Base-by-base conservation (phyloP, 2,113 vertebrate genomes). In the Corythornis madagascariensis region DNA sequence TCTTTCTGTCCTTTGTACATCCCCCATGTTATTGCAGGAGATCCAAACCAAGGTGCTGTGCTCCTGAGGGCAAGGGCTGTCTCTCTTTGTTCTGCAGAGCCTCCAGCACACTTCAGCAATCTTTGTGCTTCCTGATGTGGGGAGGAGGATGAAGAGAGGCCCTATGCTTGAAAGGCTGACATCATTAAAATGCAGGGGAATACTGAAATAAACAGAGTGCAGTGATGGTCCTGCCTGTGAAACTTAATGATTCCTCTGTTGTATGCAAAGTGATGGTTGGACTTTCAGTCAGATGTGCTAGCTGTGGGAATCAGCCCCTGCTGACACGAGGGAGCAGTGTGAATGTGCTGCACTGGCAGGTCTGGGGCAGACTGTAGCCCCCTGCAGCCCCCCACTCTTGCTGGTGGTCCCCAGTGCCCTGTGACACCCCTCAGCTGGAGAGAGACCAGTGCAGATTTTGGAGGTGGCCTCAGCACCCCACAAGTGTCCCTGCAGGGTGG, bases 331-430 rank as follows among this genome's bases (percentile, higher is more conserved):
- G 21, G 66, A 50, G 47, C 26, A 18, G 70, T 0, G 4, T 13
- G 63, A 7, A 4, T 9, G 42, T 25, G 83, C 69, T 25, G 50
- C 4, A 57, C 69, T 14, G 66, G 66, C 59, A 57, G 71, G 31
- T 38, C 83, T 2, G 28, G 1, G 5, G 3, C 53, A 16, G 84
- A 28, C 0, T 2, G 57, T 4, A 8, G 14, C 74, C 33, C 9
- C 64, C 18, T 1, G 1, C n/a, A 3, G 29, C 45, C 33, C 21
- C 16, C 13, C 1, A 8, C 56, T 57, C 3, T 20, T 7, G 1
- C 17, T 55, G 1, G 2, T 1, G 5, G 16, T 43, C 13, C 40
- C 13, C 43, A 2, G 47, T 22, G 4, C 0, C 5, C 16, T 0
- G 12, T 4, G 16, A 26, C 0, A 7, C 22, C 15, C 13, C 61